Base-by-base conservation (phyloP, 2,113 vertebrate species). In the Mustelus asterias region DNA sequence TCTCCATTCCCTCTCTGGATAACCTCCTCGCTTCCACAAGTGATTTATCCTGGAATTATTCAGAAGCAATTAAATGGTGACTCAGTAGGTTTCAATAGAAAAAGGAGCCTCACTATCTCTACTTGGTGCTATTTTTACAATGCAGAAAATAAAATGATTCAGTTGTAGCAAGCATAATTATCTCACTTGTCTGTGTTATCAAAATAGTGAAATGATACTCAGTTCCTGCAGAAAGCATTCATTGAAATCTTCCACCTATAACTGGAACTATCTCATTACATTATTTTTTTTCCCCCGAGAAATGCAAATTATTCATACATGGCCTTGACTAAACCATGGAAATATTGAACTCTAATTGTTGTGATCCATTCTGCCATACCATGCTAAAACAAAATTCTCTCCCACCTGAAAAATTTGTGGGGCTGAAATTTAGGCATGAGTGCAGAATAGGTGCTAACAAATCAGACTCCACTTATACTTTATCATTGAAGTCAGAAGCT, bases 191-290 rank as follows among this genome's bases (percentile, higher is more conserved):
- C 86, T 58, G 26, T 88, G 24, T 89, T 58, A 33, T 60, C 48
- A 60, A 89, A 89, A 89, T 58, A 24, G 60, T 89, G 86, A 89
- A 89, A 33, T 58, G 78, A 83, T 83, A 83, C n/a, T 41, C 78
- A 37, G 3, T n/a, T 37, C n/a, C 78, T 83, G 3, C 4, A 63
- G 54, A 90, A 60, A 33, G 29, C 33, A n/a, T 0, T 63, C 14
- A 65, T n/a, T 92, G 16, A 37, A n/a, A n/a, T 37, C 29, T 1
- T 8, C 29, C 18, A 3, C 4, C 5, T 1, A 24, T n/a, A 44
- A n/a, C 48, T 22, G 60, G 16, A n/a, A 63, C n/a, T 16, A n/a
- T 37, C 3, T 63, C 54, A 37, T 13, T 92, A 20, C 33, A 37
- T 18, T 16, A 13, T 65, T 92, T n/a, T 33, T 18, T 90, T 92